Evolutionary conservation across 2,113 vertebrate species (phyloP).

Genomic region (Lophura nycthemera): DNA sequence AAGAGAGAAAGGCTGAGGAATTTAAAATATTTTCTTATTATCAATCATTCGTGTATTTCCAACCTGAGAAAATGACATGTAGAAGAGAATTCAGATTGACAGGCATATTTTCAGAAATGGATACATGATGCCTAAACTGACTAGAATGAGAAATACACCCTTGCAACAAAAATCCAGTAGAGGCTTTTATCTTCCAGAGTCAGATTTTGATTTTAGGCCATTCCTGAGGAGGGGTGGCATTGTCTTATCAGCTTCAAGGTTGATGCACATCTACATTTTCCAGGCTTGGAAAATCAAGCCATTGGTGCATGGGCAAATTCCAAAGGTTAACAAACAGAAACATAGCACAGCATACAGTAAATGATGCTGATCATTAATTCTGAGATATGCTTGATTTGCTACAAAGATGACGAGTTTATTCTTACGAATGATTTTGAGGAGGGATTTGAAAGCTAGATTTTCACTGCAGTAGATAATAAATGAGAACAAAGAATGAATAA

Average conservation of each 20-base stretch:
- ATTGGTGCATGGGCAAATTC: not conserved
- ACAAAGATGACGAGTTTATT: not conserved
- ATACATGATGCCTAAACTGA: not conserved
- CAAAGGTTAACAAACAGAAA: not conserved
- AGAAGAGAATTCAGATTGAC: not conserved
- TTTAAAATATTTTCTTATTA: constrained; percentile 27
- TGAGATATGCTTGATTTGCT: constrained; percentile 1
- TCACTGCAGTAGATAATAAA: constrained; percentile 26
- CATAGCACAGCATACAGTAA: not conserved
- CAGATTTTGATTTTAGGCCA: not conserved
- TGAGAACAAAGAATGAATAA: constrained; percentile 29
- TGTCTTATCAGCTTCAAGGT: not conserved
- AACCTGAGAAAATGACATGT: not conserved
- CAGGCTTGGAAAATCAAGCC: not conserved
- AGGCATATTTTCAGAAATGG: not conserved
- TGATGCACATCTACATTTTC: not conserved
- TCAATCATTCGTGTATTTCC: not conserved
- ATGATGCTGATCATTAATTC: constrained; percentile 5
- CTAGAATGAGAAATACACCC: not conserved
- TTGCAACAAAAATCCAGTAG: not conserved
- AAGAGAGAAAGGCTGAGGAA: not conserved
- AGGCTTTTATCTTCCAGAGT: not conserved
- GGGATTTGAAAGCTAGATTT: constrained; percentile 43
- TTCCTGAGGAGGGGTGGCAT: not conserved
- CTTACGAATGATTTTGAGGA: constrained; percentile 27